Conservation (phyloP, 2,888 invertebrate genomes). For the Pherbina coryleti region DNA sequence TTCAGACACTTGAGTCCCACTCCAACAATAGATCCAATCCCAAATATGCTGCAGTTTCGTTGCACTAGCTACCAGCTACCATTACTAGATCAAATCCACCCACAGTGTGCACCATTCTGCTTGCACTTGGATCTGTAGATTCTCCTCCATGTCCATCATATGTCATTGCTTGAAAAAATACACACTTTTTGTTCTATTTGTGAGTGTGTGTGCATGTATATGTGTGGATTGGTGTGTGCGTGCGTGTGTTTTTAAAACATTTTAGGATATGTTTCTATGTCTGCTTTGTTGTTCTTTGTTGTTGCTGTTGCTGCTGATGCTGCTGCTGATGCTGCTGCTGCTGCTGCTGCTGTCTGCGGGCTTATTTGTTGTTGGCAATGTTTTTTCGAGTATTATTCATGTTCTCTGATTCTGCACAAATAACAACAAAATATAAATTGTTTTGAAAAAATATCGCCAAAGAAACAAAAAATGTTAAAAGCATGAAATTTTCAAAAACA, state of each 20-base stretch:
- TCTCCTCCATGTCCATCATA: too few species aligned
- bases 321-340: too few species aligned
- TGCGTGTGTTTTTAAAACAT: too few species aligned
- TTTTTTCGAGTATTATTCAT: not conserved
- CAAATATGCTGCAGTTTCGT: not conserved
- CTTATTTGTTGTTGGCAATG: not conserved
- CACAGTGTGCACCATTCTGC: not conserved
- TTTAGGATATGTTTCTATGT: too few species aligned
- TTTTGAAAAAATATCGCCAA: not conserved
- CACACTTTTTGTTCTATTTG: too few species aligned
- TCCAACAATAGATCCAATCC: not conserved
- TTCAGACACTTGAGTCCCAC: not conserved
- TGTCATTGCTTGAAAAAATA: too few species aligned
- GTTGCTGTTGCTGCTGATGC: too few species aligned
- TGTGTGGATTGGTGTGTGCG: too few species aligned
- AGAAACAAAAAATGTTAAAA: not conserved
- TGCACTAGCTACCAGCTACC: not conserved
- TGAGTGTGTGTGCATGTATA: too few species aligned
- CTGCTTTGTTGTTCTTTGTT: too few species aligned
- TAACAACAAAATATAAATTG: not conserved
- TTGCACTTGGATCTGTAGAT: too few species aligned
- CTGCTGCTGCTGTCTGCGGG: too few species aligned
- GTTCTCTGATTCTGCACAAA: not conserved
- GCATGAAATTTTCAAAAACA: not conserved
- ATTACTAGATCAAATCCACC: not conserved